phyloP scores from a whole-genome alignment of 2,113 vertebrate genomes.

The Actenoides hombroni region DNA sequence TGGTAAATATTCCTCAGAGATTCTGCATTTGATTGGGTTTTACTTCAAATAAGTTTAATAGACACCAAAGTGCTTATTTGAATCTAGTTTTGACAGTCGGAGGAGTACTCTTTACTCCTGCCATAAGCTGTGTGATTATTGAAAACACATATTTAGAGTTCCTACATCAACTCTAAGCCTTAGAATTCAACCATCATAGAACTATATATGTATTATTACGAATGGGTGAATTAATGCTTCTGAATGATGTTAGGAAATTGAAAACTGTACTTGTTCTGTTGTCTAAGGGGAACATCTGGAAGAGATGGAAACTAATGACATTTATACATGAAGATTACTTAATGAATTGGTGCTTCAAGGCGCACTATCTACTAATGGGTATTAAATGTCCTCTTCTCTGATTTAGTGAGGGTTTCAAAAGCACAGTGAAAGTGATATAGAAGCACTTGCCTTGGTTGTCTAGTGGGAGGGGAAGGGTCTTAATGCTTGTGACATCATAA shows the following conservation, averaged over 20 bases:
- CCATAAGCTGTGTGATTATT: not conserved
- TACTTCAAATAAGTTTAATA: not conserved
- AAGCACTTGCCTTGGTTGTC: not conserved
- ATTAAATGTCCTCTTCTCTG: not conserved
- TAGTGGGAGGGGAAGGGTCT: not conserved
- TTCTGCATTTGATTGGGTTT: not conserved
- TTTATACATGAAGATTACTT: not conserved
- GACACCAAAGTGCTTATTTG: not conserved
- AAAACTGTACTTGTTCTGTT: not conserved
- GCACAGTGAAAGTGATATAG: not conserved
- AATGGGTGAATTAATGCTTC: not conserved
- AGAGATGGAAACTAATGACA: not conserved
- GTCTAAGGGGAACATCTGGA: not conserved
- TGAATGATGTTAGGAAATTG: not conserved
- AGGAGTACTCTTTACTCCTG: not conserved
- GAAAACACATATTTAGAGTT: not conserved
- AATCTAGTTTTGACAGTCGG: not conserved
- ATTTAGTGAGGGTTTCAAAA: constrained; percentile 10
- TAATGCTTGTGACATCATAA: not conserved
- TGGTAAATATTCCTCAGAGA: not conserved
- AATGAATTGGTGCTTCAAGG: not conserved
- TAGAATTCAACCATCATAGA: not conserved
- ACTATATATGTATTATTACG: not conserved
- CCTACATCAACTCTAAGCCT: not conserved
- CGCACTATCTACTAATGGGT: not conserved